These are phyloP conservation scores for Megathymus violae DNA, from an alignment of 1,140 invertebrate species.

Conservation along the genomic window DNA sequence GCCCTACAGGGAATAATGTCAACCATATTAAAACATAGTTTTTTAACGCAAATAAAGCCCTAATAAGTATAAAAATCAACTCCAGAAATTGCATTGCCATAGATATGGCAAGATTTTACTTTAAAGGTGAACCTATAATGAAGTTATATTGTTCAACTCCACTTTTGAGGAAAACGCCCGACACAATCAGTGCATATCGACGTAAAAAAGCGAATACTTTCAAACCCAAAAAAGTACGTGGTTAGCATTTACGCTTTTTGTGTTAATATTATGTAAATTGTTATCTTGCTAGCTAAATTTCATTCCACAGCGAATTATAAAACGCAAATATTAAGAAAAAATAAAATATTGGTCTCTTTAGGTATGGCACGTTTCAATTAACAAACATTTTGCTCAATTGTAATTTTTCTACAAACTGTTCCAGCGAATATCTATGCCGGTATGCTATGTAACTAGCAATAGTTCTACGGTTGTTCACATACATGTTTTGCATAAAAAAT, in stretches of 20 bases:
- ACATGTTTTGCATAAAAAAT: slow-evolving; percentile 66
- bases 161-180: not conserved
- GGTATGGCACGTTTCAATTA: too few relatives aligned
- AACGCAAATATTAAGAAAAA: not conserved
- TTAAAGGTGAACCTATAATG: too few relatives aligned
- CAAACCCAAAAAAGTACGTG: too few relatives aligned
- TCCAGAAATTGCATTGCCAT: too few relatives aligned
- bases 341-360: too few relatives aligned
- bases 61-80: too few relatives aligned
- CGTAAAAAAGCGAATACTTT: not conserved
- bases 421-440: not conserved
- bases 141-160: not conserved
- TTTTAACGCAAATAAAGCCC: too few relatives aligned
- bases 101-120: too few relatives aligned
- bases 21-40: too few relatives aligned
- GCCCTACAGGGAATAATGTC: too few relatives aligned
- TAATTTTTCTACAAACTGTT: too few relatives aligned
- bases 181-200: not conserved
- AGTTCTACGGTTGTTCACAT: not conserved
- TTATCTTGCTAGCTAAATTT: not conserved
- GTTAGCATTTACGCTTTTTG: not conserved
- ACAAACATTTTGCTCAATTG: too few relatives aligned
- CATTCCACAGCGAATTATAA: not conserved
- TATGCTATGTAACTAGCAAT: not conserved
- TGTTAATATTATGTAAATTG: not conserved